Percentiles rank a stretch among this genome's conserved stretches.
Evolutionary conservation across 1,140 invertebrate genomes (phyloP).

Genomic region (Acromyrmex echinatior): DNA sequence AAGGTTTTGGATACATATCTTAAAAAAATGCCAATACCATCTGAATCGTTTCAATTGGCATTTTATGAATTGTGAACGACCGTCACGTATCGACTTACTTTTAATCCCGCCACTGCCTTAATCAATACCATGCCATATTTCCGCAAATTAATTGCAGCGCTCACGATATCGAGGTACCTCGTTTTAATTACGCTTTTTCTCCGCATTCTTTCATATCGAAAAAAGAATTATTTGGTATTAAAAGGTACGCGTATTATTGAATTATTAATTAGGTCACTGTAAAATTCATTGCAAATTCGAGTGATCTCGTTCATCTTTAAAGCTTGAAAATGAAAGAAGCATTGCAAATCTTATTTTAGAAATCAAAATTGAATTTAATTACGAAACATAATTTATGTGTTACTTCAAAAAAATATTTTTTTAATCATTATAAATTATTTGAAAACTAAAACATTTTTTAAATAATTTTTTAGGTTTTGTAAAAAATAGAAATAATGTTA

Average conservation of each 20-base stretch:
- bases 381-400: background rate
- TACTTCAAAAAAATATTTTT: background rate
- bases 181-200: slow-evolving; percentile 46
- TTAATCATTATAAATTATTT: background rate
- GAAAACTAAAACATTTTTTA: background rate
- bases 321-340: background rate
- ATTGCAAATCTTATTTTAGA: background rate
- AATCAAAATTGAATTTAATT: slow-evolving; percentile 7
- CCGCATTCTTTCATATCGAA: slow-evolving; percentile 20
- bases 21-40: slow-evolving; percentile 51
- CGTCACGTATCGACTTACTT: slow-evolving; percentile 55
- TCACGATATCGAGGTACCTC: slow-evolving; percentile 9
- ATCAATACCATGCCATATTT: slow-evolving; percentile 39
- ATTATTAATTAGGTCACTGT: slow-evolving; percentile 42
- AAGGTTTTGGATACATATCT: background rate
- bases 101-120: slow-evolving; percentile 48
- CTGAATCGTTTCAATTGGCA: slow-evolving; percentile 22
- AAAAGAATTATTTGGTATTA: slow-evolving; percentile 25
- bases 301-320: background rate
- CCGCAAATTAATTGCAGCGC: slow-evolving; percentile 50
- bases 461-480: background rate
- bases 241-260: slow-evolving; percentile 49
- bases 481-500: background rate
- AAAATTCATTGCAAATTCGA: slow-evolving; percentile 36
- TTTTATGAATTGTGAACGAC: slow-evolving; percentile 35